Conservation (phyloP, 2,797 vertebrate genomes). For the Dromococcyx pavoninus region DNA sequence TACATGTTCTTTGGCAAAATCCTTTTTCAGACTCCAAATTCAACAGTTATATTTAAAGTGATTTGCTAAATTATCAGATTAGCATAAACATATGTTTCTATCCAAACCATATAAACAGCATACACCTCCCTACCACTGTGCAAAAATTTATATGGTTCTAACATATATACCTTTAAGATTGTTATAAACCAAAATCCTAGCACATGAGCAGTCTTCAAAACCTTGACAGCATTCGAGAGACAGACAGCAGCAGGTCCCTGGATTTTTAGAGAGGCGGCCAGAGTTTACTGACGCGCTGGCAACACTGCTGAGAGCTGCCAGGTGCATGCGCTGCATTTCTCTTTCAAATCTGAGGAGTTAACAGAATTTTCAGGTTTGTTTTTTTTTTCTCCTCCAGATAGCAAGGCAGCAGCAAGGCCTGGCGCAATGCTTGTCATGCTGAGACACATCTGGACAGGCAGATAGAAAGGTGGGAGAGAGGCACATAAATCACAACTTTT, state of each 20-base stretch:
- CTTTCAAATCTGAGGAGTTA: neutral
- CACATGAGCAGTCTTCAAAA: neutral
- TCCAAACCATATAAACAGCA: neutral
- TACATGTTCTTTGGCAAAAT: neutral
- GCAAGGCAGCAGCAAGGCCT: neutral
- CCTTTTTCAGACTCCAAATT: neutral
- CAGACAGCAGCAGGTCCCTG: neutral
- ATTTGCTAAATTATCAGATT: neutral
- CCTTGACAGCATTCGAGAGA: neutral
- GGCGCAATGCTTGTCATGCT: neutral
- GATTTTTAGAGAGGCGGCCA: neutral
- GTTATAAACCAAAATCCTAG: neutral
- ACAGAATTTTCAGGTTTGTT: neutral
- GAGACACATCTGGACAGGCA: neutral
- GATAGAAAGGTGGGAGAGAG: neutral
- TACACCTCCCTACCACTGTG: fast-evolving
- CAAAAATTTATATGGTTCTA: neutral
- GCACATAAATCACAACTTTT: neutral
- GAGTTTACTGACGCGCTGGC: neutral
- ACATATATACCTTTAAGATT: neutral
- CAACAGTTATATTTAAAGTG: neutral
- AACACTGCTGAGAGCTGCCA: neutral
- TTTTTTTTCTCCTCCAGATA: neutral
- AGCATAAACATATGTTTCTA: neutral
- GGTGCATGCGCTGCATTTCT: fast-evolving